phyloP scores from a whole-genome alignment of 2,113 vertebrate genomes.

The Scomber scombrus region DNA sequence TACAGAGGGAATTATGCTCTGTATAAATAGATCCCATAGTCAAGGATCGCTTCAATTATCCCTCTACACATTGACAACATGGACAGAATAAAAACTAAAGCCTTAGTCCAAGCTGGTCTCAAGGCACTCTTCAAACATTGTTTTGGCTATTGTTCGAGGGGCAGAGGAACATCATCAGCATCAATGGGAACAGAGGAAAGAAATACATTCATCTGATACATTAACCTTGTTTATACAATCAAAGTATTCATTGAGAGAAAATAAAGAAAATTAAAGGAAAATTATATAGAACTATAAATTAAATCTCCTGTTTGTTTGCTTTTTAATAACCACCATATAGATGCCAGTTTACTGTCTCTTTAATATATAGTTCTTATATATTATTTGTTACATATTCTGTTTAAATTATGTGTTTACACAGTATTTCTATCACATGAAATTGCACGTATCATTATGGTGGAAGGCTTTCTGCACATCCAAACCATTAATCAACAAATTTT shows the following conservation, averaged over 20 bases:
- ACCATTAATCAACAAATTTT: slow-evolving; percentile 89
- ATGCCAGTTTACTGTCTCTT: slow-evolving; percentile 6
- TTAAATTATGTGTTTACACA: slow-evolving; percentile 21
- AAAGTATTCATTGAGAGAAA: slow-evolving; percentile 27
- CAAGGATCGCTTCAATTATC: slow-evolving; percentile 84
- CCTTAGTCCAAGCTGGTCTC: slow-evolving; percentile 79
- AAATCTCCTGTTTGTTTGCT: neutral
- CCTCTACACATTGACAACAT: slow-evolving; percentile 83
- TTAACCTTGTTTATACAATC: slow-evolving; percentile 58
- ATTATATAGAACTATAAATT: neutral
- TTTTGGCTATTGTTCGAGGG: slow-evolving; percentile 76
- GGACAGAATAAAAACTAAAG: slow-evolving; percentile 81
- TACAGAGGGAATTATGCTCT: slow-evolving; percentile 84
- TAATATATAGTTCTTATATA: neutral
- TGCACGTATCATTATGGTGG: slow-evolving; percentile 41
- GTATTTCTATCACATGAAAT: slow-evolving; percentile 40
- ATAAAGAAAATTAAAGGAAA: slow-evolving; percentile 15
- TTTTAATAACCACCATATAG: neutral
- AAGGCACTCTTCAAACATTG: slow-evolving; percentile 82
- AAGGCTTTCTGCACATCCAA: slow-evolving; percentile 80
- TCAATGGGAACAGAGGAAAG: slow-evolving; percentile 73
- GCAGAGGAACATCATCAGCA: slow-evolving; percentile 76
- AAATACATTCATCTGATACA: slow-evolving; percentile 71
- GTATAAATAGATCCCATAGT: slow-evolving; percentile 85
- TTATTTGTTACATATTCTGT: neutral